Evolutionary conservation across 2,888 invertebrate genomes (phyloP), one percentile per base, ranked within the genome.

Genomic region (Arenicola marina): DNA sequence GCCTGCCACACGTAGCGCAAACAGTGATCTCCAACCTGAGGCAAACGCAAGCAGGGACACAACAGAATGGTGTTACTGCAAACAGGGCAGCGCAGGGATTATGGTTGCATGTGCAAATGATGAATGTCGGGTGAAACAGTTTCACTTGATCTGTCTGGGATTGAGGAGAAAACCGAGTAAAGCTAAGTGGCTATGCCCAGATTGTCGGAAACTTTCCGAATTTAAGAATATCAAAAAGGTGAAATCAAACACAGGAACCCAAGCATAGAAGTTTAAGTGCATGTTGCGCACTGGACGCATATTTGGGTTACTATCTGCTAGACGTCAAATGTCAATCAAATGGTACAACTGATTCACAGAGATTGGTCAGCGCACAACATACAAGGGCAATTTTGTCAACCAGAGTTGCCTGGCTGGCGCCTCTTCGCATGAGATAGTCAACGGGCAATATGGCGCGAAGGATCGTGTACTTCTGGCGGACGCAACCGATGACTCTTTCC

Each of bases 401-500:
- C 7, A 29, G 7, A 7, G 53, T 11, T 7, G 29, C 28, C 26
- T 31, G 15, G 21, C 24, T 24, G 7, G 48, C 11, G 18, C 21
- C 48, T 18, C n/a, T n/a, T n/a, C 15, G 24, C 15, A 48, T 21
- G 18, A 53, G 31, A 24, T 7, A 53, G 24, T 53, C 31, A 11
- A 29, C 31, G 7, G 53, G 53, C 7, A 53, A 4, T 28, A 21
- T 4, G 15, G 11, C 53, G 7, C 21, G 26, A n/a, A 60, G 43
- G 31, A 61, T 61, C n/a, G 21, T 2, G 31, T 11, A 56, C 15
- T 59, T 68, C 31, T 51, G 28, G 32, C 61, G n/a, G n/a, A 61
- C 21, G 15, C 61, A 38, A 56, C 67, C 70, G 48, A 69, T 70
- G 4, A 63, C 62, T 7, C 67, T 28, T 44, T 70, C 70, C 4